Evolutionary conservation across 1,140 invertebrate species (phyloP).

Genomic region (Ceratina japonica): DNA sequence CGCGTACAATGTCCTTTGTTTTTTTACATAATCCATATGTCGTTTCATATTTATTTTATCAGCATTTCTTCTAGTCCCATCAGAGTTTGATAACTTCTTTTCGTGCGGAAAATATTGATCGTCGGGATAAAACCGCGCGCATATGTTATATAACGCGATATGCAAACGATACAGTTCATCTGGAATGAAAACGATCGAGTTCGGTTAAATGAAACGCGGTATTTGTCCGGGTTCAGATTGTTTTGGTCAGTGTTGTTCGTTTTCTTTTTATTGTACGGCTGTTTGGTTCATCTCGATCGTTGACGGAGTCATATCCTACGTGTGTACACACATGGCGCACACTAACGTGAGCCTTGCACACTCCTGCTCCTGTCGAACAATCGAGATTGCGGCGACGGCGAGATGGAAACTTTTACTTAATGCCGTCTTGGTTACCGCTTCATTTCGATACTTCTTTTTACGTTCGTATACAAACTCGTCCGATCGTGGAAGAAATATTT

Average conservation of each 20-base stretch:
- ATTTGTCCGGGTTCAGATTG: background rate
- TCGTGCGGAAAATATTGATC: slow-evolving; percentile 39
- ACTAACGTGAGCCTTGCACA: background rate
- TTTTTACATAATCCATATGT: slow-evolving; percentile 5
- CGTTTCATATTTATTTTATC: background rate
- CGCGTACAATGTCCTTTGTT: background rate
- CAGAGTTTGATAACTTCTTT: background rate
- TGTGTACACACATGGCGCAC: no score
- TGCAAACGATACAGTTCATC: background rate
- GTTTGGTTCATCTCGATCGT: background rate
- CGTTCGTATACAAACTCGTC: background rate
- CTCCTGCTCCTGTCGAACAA: background rate
- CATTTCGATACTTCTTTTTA: no score
- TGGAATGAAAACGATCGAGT: background rate
- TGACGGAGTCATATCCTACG: background rate
- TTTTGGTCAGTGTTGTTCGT: background rate
- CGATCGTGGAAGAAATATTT: background rate
- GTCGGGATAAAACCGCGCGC: background rate
- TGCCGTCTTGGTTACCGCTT: background rate
- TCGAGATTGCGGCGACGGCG: background rate
- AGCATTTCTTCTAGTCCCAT: background rate
- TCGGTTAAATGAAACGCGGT: background rate
- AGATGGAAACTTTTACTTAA: background rate
- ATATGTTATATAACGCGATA: background rate
- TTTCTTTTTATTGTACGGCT: no score